These are phyloP conservation scores for Cossypha dichroa DNA, from an alignment of 2,797 vertebrate genomes.

Conservation along the genomic window DNA sequence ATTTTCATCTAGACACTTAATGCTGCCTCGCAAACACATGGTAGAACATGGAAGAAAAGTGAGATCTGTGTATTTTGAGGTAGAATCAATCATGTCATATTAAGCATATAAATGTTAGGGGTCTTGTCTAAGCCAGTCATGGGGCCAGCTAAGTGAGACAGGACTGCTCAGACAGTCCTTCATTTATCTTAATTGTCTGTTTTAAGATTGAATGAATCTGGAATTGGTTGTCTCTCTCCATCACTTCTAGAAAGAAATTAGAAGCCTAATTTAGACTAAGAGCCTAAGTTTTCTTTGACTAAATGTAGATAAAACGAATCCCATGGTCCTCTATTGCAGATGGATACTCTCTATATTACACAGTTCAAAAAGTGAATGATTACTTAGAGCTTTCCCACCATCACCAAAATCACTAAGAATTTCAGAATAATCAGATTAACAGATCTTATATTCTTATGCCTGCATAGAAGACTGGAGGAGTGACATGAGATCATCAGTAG, in stretches of 20 bases:
- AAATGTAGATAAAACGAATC: neutral
- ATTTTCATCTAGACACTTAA: constrained; percentile 22
- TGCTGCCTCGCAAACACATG: neutral
- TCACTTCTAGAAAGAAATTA: neutral
- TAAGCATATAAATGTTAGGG: neutral
- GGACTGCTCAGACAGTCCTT: neutral
- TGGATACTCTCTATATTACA: neutral
- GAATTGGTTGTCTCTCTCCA: neutral
- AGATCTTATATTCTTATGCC: neutral
- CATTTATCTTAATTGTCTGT: neutral
- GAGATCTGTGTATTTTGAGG: constrained; percentile 15
- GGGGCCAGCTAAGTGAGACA: neutral
- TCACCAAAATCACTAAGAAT: neutral
- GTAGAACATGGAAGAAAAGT: constrained; percentile 17
- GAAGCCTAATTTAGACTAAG: neutral
- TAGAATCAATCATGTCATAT: constrained; percentile 25
- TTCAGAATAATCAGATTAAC: neutral
- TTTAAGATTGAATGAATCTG: neutral
- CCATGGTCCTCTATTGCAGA: neutral
- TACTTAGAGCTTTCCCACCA: neutral
- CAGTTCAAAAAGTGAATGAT: neutral
- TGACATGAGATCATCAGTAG: neutral
- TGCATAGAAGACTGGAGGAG: neutral
- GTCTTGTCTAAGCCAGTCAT: neutral
- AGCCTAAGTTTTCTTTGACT: neutral